Evolutionary conservation across 2,888 invertebrate genomes (phyloP).

Genomic region (Gisinianus flammeolus): DNA sequence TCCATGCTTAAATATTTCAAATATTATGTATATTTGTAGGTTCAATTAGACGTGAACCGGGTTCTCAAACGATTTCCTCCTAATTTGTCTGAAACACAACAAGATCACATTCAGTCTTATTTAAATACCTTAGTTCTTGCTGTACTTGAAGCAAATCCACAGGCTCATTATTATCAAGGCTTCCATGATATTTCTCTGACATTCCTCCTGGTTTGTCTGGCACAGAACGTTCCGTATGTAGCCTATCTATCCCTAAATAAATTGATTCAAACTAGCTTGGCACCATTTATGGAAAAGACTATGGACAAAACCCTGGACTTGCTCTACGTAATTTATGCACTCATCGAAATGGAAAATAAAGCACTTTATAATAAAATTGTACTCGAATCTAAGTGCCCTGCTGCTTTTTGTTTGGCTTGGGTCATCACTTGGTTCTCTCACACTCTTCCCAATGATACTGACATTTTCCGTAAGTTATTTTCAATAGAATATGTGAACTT

Average conservation of each 20-base stretch:
- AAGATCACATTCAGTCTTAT: slow-evolving; percentile 54
- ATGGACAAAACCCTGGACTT: slow-evolving; percentile 56
- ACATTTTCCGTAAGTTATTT: slow-evolving; percentile 52
- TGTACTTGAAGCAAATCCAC: slow-evolving; percentile 51
- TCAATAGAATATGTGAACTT: neutral
- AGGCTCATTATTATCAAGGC: slow-evolving; percentile 57
- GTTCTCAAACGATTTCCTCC: slow-evolving; percentile 57
- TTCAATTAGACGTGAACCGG: slow-evolving; percentile 53
- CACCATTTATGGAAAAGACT: slow-evolving; percentile 56
- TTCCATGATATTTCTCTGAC: slow-evolving; percentile 58
- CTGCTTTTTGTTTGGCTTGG: slow-evolving; percentile 55
- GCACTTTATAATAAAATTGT: slow-evolving; percentile 53
- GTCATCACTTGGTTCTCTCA: slow-evolving; percentile 58
- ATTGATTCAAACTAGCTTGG: slow-evolving; percentile 51
- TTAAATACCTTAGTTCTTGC: slow-evolving; percentile 53
- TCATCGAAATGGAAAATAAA: slow-evolving; percentile 53
- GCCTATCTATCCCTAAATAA: slow-evolving; percentile 54
- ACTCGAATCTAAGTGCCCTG: slow-evolving; percentile 53
- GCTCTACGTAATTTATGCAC: slow-evolving; percentile 53
- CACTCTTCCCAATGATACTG: slow-evolving; percentile 55
- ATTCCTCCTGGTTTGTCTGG: slow-evolving; percentile 51
- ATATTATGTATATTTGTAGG: slow-evolving; percentile 39
- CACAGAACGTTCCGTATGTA: slow-evolving; percentile 52
- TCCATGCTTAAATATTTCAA: slow-evolving; percentile 5
- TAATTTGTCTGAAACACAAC: slow-evolving; percentile 54